These are phyloP conservation scores for Petrolisthes cinctipes DNA, from an alignment of 2,888 invertebrate genomes.

Conservation along the genomic window DNA sequence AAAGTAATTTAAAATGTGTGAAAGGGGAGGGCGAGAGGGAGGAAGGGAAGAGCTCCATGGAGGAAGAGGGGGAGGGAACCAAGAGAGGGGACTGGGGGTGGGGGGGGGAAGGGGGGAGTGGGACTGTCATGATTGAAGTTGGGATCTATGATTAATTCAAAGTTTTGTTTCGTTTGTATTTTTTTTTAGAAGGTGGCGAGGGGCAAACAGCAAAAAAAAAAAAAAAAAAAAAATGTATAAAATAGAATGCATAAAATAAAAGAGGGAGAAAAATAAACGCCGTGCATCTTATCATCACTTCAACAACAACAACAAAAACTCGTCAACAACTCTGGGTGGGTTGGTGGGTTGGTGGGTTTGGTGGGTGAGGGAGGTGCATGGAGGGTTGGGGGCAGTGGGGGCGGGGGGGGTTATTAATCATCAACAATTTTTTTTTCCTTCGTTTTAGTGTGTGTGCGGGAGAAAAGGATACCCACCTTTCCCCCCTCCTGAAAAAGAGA, in stretches of 20 bases:
- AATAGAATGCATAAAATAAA: neutral
- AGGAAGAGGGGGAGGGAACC: neutral
- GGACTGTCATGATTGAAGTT: neutral
- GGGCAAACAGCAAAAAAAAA: neutral
- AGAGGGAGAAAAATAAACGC: neutral
- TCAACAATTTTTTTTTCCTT: slow-evolving; percentile 4
- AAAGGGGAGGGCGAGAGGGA: neutral
- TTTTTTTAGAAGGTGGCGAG: neutral
- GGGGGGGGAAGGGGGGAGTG: neutral
- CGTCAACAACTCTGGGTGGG: neutral
- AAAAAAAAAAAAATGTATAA: neutral
- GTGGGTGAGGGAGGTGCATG: neutral
- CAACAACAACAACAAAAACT: neutral
- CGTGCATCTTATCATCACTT: neutral
- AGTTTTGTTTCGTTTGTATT: neutral
- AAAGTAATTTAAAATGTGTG: neutral
- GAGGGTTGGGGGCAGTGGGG: neutral
- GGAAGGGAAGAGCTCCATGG: neutral
- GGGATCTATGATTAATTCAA: neutral
- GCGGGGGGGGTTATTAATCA: neutral
- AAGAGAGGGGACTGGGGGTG: neutral
- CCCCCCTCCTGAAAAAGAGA: slow-evolving; percentile 51
- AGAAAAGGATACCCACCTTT: slow-evolving; percentile 24
- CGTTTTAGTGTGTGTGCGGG: slow-evolving; percentile 2
- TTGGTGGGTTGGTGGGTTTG: neutral